Base-by-base conservation (phyloP, 1,140 invertebrate genomes). In the Cyclargus thomasi region DNA sequence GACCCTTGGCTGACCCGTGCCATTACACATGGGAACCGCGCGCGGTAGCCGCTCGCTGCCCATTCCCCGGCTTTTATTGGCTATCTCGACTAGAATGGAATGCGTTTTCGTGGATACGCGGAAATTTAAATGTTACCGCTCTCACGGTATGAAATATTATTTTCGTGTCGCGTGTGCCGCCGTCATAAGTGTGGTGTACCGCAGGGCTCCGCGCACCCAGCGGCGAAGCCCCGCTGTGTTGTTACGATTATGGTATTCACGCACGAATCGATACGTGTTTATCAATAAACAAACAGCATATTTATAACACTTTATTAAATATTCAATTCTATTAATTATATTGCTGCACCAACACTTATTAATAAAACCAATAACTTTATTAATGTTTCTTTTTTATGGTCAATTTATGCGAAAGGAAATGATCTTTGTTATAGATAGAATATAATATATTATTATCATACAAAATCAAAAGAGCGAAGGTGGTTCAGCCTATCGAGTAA, bases 71-170 rank as follows among this genome's bases (percentile, higher is more conserved):
- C 81, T 82, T 66, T 89, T 87, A 89, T 89, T 86, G 80, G 78
- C 84, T 82, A 88, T 89, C 83, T 79, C 85, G 85, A 85, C 84
- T 83, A 85, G 85, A 86, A 83, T 86, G 67, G 77, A 86, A 87
- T 83, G 79, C 75, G 70, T 75, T 74, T 83, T 83, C 79, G 83
- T 84, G 81, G 73, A 81, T 87, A 87, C 82, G 79, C 74, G 80
- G 85, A 87, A 88, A 75, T 73, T 73, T 74, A 75, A 74, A 77
- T 78, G 67, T 76, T 76, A 64, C 64, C 76, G 75, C 70, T 88
- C 83, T 81, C 85, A 88, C 85, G 83, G 77, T 82, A 22, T 67
- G 55, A 39, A 59, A 62, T 55, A 36, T 67, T 65, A 67, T 67
- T 36, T 80, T 83, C 14, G 11, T 20, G 18, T 89, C 70, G 86